A percentile compares a stretch with the other conserved stretches of the same genome.
phyloP scores from a whole-genome alignment of 2,113 vertebrate species.

The Struthio camelus region DNA sequence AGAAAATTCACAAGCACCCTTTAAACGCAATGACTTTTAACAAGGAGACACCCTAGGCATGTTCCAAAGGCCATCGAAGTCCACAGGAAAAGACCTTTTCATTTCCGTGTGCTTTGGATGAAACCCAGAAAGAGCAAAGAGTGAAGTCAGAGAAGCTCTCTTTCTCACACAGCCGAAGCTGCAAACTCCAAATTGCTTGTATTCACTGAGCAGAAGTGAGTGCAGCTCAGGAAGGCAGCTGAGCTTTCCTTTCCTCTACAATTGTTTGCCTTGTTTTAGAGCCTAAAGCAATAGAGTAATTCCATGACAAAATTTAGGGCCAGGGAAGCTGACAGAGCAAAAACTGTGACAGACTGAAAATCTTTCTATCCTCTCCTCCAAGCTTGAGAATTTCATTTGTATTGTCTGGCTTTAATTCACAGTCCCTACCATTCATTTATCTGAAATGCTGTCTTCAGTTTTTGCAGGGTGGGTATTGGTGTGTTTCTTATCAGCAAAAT shows the following conservation, averaged over 20 bases:
- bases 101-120: not conserved
- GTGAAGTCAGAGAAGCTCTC: not conserved
- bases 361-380: not conserved
- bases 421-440: not conserved
- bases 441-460: not conserved
- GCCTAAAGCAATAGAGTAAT: conserved; percentile 42
- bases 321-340: conserved; percentile 23
- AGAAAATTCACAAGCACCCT: not conserved
- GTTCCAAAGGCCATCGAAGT: not conserved
- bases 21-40: not conserved
- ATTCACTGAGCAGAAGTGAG: not conserved
- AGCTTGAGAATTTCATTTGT: not conserved
- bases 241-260: conserved; percentile 23
- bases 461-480: not conserved
- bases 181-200: not conserved
- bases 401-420: not conserved
- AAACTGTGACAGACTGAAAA: not conserved
- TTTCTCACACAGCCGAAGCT: not conserved
- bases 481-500: not conserved
- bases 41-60: not conserved
- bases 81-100: not conserved
- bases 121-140: not conserved
- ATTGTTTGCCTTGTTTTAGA: conserved; percentile 41
- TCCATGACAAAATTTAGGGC: conserved; percentile 34
- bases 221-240: conserved; percentile 9